Percentiles rank a stretch among this genome's conserved stretches.
These are phyloP conservation scores for Danio jaintianensis DNA, from an alignment of 2,797 vertebrate species.

Conservation along the genomic window DNA sequence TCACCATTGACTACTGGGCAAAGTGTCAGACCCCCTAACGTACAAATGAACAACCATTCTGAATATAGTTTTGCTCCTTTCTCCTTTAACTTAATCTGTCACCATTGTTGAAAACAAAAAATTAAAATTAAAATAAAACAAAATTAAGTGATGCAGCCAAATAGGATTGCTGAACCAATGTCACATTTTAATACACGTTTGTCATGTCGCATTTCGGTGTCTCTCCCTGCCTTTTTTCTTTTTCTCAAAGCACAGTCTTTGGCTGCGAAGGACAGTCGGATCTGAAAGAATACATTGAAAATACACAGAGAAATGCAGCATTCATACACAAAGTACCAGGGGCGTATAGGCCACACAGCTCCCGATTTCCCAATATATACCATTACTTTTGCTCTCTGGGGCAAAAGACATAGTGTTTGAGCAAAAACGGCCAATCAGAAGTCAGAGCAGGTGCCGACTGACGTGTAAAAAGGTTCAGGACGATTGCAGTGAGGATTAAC, in stretches of 20 bases:
- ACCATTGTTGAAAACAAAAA: conserved; percentile 74
- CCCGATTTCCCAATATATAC: conserved; percentile 61
- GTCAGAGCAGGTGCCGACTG: conserved; percentile 15
- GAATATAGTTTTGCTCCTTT: conserved; percentile 81
- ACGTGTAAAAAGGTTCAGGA: conserved; percentile 15
- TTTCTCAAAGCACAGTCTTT: conserved; percentile 73
- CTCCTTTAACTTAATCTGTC: conserved; percentile 85
- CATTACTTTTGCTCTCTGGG: conserved; percentile 36
- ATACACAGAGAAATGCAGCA: conserved; percentile 82
- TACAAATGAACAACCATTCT: conserved; percentile 84
- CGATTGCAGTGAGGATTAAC: conserved; percentile 4
- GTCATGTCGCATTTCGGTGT: conserved; percentile 63
- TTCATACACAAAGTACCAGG: conserved; percentile 81
- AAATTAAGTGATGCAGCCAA: conserved; percentile 76
- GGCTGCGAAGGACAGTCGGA: conserved; percentile 80
- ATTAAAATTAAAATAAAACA: conserved; percentile 57
- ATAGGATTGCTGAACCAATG: conserved; percentile 77
- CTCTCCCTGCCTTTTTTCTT: conserved; percentile 61
- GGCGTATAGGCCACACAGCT: conserved; percentile 58
- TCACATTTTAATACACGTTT: conserved; percentile 79
- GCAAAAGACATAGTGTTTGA: conserved; percentile 23
- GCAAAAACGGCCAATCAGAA: conserved; percentile 27
- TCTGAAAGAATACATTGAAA: conserved; percentile 82
- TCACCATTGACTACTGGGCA: conserved; percentile 85
- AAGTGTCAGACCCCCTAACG: conserved; percentile 83